These are phyloP conservation scores for Propithecus deckenii DNA, from an alignment of 2,797 vertebrate species.

Conservation along the genomic window DNA sequence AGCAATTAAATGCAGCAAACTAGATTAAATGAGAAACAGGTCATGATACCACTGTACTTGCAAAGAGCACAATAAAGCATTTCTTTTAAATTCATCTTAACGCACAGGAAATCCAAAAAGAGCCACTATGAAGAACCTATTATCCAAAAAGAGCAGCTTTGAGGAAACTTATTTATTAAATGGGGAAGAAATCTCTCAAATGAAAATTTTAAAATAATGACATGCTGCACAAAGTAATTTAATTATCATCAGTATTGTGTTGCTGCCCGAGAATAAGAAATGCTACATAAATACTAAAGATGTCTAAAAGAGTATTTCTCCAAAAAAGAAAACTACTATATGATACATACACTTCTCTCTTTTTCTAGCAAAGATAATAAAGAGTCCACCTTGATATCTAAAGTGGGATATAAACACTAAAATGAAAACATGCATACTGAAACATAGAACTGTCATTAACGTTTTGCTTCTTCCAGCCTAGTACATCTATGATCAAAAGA, in stretches of 20 bases:
- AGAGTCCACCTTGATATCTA: slow-evolving; percentile 27
- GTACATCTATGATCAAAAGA: neutral
- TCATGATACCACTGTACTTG: slow-evolving; percentile 86
- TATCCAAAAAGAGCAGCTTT: slow-evolving; percentile 48
- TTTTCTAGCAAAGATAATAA: slow-evolving; percentile 19
- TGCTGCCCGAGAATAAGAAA: slow-evolving; percentile 48
- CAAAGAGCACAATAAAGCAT: slow-evolving; percentile 85
- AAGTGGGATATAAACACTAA: neutral
- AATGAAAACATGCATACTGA: neutral
- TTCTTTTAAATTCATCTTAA: slow-evolving; percentile 82
- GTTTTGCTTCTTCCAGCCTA: neutral
- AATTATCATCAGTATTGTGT: slow-evolving; percentile 26
- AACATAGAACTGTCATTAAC: neutral
- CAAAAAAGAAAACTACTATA: neutral
- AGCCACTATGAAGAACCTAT: slow-evolving; percentile 5
- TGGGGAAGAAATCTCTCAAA: slow-evolving; percentile 59
- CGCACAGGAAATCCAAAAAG: slow-evolving; percentile 68
- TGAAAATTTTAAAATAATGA: slow-evolving; percentile 53
- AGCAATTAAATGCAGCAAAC: slow-evolving; percentile 93
- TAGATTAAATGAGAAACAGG: slow-evolving; percentile 89
- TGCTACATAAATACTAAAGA: slow-evolving; percentile 18
- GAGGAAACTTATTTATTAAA: slow-evolving; percentile 62
- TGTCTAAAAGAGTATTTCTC: slow-evolving; percentile 6
- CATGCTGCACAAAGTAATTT: slow-evolving; percentile 57
- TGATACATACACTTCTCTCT: neutral